A percentile compares a stretch with the other conserved stretches of the same genome.
Evolutionary conservation across 2,888 invertebrate species (phyloP).

Genomic region (Synanthedon formicaeformis): DNA sequence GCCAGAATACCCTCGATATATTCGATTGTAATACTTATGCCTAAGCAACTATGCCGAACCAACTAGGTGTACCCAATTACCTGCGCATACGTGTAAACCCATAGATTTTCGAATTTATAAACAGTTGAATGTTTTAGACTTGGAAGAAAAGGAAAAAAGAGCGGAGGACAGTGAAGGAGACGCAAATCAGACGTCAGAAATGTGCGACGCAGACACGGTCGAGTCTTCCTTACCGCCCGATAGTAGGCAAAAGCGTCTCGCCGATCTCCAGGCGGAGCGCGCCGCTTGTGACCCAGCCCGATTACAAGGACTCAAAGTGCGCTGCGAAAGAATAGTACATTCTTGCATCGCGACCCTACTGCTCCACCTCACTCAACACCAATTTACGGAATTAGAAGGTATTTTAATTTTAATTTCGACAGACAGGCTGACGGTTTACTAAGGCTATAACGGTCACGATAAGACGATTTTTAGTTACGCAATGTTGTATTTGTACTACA

Average conservation of each 20-base stretch:
- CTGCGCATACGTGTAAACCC: too few relatives aligned
- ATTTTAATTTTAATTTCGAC: not conserved
- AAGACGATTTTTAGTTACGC: not conserved
- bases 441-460: not conserved
- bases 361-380: slow-evolving; percentile 82
- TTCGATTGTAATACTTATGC: too few relatives aligned
- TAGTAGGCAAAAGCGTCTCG: slow-evolving; percentile 75
- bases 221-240: slow-evolving; percentile 78
- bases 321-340: slow-evolving; percentile 81
- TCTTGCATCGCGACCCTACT: slow-evolving; percentile 86
- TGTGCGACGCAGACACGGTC: slow-evolving; percentile 75
- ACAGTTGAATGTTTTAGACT: not conserved
- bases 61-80: not conserved
- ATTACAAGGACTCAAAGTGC: slow-evolving; percentile 77
- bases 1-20: too few relatives aligned
- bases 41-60: too few relatives aligned
- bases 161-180: slow-evolving; percentile 62
- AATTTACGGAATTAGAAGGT: slow-evolving; percentile 91
- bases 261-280: slow-evolving; percentile 78
- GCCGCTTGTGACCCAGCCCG: slow-evolving; percentile 86
- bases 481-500: slow-evolving; percentile 31
- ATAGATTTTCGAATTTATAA: too few relatives aligned
- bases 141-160: slow-evolving; percentile 54
- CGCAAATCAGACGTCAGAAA: slow-evolving; percentile 64
- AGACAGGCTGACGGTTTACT: too few relatives aligned